phyloP scores from a whole-genome alignment of 2,888 invertebrate species.

The Agrochola macilenta region DNA sequence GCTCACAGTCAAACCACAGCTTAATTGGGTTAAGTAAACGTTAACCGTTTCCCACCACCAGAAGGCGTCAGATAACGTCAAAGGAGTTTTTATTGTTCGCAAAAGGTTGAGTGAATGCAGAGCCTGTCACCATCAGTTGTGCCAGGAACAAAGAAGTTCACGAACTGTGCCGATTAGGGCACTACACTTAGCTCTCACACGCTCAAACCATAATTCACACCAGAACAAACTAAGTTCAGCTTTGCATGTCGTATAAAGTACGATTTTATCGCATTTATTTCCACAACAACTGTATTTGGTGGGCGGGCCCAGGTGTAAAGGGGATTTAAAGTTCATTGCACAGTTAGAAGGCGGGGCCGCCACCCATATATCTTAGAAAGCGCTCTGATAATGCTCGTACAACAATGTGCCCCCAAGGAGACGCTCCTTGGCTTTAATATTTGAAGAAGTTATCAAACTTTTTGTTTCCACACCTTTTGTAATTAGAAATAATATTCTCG shows the following conservation, averaged over 20 bases:
- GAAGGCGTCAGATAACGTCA: slow-evolving; percentile 51
- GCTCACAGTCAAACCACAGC: slow-evolving; percentile 42
- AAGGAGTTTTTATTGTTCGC: slow-evolving; percentile 54
- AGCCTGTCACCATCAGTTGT: slow-evolving; percentile 64
- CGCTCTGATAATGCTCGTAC: slow-evolving; percentile 82
- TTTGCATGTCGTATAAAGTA: slow-evolving; percentile 83
- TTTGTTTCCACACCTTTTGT: slow-evolving; percentile 59
- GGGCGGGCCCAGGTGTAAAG: slow-evolving; percentile 86
- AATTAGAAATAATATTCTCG: slow-evolving; percentile 60
- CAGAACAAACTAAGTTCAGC: slow-evolving; percentile 74
- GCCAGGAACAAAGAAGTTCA: slow-evolving; percentile 55
- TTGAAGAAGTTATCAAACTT: slow-evolving; percentile 66
- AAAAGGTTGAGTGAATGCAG: slow-evolving; percentile 56
- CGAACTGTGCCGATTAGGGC: slow-evolving; percentile 55
- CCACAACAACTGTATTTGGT: slow-evolving; percentile 87
- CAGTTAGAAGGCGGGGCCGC: slow-evolving; percentile 84
- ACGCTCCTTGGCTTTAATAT: slow-evolving; percentile 73
- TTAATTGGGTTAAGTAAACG: slow-evolving; percentile 66
- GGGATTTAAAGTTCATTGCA: slow-evolving; percentile 89
- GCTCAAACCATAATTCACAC: slow-evolving; percentile 75
- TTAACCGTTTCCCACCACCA: slow-evolving; percentile 53
- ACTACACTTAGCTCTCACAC: slow-evolving; percentile 53
- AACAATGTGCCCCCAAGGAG: slow-evolving; percentile 77
- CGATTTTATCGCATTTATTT: slow-evolving; percentile 84
- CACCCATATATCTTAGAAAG: slow-evolving; percentile 85